Base-by-base conservation (phyloP, 2,797 vertebrate genomes). In the Euphonia xanthogaster region DNA sequence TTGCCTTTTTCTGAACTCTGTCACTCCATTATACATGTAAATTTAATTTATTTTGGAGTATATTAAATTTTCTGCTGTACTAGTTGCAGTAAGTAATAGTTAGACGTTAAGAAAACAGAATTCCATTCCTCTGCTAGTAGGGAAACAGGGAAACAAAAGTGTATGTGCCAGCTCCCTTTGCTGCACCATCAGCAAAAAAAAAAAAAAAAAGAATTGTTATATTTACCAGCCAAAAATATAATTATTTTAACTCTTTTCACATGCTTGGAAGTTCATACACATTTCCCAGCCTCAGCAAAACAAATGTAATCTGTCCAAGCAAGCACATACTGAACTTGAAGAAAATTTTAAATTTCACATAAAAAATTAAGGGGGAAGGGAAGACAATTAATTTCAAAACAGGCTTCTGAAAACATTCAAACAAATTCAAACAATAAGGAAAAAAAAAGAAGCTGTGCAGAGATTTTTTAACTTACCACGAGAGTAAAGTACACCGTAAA, bases 401-500 rank as follows among this genome's bases (percentile, higher is more conserved):
- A 63, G 48, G 12, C 85, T 93, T 92, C 91, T 61, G 89, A 92
- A 97, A 95, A 94, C 78, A 96, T 95, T 97, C 88, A 96, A 85
- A 97, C 70, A 96, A 89, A 96, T 95, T 97, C 88, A 96, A 85
- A 97, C 70, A 96, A 89, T 88, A 97, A 96, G 83, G 31, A 48
- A 63, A 72, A 77, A 55, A 93, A 75, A 81, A 40, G 9, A 96
- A 98, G 75, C 85, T 92, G 86, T 31, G 39, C 20, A 86, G 73
- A 95, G 91, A 86, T 96, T 97, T 98, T 98, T 97, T 98, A 97
- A 98, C 99, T 99, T 98, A 99, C 99, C 98, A 99, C 99, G 92
- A 99, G 92, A 93, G 98, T 94, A 97, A 99, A 99, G 97, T 99
- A 99, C 93, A 99, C 96, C 98, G 98, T 99, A 97, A 99, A 99